phyloP scores from a whole-genome alignment of 2,888 invertebrate genomes.

The Rhyacophila evoluta region DNA sequence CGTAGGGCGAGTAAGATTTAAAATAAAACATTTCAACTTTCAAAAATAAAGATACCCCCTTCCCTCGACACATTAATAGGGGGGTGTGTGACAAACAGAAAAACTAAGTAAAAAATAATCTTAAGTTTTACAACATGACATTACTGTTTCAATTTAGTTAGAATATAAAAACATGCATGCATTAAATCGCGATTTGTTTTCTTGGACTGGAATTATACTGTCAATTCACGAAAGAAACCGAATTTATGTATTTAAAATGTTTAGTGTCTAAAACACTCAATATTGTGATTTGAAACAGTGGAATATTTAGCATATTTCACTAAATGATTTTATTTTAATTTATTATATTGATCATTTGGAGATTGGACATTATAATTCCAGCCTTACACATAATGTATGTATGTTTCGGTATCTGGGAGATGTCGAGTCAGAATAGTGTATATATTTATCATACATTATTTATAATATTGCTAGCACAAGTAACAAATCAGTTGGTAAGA shows the following conservation, averaged over 20 bases:
- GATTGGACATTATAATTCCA: background rate
- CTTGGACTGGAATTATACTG: background rate
- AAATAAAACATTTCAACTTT: slow-evolving; percentile 2
- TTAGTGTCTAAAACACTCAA: no score
- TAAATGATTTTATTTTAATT: no score
- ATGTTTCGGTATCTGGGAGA: no score
- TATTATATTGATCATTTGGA: no score
- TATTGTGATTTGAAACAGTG: no score
- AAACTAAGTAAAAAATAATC: slow-evolving; percentile 11
- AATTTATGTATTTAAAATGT: no score
- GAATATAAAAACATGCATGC: background rate
- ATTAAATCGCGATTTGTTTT: background rate
- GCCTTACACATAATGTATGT: no score
- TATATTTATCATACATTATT: background rate
- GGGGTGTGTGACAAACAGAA: background rate
- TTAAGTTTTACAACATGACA: slow-evolving; percentile 20
- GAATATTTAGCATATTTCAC: no score
- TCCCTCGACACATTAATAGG: background rate
- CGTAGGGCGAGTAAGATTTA: background rate
- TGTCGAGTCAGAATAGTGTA: no score
- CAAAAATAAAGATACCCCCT: background rate
- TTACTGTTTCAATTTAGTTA: background rate
- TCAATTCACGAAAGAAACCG: no score
- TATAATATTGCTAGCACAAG: slow-evolving; percentile 7
- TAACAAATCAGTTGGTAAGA: slow-evolving; percentile 25